These are phyloP conservation scores for Cephalophus harveyi DNA, from an alignment of 2,113 vertebrate genomes.

Conservation along the genomic window DNA sequence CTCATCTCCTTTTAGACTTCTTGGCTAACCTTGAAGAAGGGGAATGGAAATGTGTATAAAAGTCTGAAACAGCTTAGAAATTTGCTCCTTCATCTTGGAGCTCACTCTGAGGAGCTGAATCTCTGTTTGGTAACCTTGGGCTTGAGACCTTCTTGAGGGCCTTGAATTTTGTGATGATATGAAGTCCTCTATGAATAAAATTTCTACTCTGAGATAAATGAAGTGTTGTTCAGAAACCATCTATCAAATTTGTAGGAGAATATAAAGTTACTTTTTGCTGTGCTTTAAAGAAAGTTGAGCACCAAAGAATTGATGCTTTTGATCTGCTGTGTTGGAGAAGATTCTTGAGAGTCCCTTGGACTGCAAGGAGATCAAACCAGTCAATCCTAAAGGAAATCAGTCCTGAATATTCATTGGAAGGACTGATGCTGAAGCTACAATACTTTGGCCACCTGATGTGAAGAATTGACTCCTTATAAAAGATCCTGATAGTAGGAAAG, in stretches of 20 bases:
- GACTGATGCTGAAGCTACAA: not conserved
- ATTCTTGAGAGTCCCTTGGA: not conserved
- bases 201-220: not conserved
- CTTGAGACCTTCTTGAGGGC: not conserved
- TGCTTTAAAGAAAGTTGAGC: not conserved
- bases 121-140: not conserved
- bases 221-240: not conserved
- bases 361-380: not conserved
- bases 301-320: not conserved
- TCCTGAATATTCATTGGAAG: not conserved
- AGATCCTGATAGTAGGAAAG: not conserved
- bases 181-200: not conserved
- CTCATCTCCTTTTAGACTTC: not conserved
- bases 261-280: not conserved
- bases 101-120: not conserved
- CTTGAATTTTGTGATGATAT: not conserved
- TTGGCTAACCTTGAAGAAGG: not conserved
- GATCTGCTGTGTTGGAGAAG: not conserved
- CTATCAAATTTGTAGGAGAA: not conserved
- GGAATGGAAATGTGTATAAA: not conserved
- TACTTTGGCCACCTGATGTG: not conserved
- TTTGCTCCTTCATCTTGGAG: not conserved
- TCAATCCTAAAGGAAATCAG: not conserved
- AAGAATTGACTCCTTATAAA: not conserved
- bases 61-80: not conserved